phyloP scores from a whole-genome alignment of 2,113 vertebrate species.

The Mormoops blainvillei region DNA sequence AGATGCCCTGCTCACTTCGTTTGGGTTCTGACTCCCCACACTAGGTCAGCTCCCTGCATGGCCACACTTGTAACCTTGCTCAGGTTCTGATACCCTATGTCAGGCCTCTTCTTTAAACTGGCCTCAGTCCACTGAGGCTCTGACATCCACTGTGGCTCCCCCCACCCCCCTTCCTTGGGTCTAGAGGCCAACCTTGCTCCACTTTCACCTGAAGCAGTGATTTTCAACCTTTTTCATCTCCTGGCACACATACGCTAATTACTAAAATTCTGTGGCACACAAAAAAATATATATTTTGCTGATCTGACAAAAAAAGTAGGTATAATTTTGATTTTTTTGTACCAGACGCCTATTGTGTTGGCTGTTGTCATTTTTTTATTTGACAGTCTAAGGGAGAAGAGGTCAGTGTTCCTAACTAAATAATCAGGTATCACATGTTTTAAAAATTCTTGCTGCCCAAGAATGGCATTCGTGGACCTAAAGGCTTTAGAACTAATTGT shows the following conservation, averaged over 20 bases:
- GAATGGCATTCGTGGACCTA: too few species aligned
- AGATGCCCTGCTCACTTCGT: neutral
- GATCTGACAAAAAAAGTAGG: neutral
- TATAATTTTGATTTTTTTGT: neutral
- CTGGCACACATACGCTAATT: neutral
- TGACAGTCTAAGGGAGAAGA: neutral
- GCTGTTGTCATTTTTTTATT: neutral
- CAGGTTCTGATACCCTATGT: neutral
- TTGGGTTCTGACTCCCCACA: neutral
- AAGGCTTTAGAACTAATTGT: neutral
- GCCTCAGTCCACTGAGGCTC: neutral
- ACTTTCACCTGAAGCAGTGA: neutral
- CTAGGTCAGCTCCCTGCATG: neutral
- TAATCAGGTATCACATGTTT: neutral
- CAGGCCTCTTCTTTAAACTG: neutral
- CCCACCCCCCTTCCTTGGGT: neutral
- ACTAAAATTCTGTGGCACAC: neutral
- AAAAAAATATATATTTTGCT: neutral
- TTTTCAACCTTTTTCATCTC: neutral
- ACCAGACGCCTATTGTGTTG: neutral
- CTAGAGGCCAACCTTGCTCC: neutral
- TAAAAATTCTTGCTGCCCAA: neutral
- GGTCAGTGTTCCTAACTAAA: neutral
- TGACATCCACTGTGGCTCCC: neutral
- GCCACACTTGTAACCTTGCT: too few species aligned